Conservation (phyloP, 2,113 vertebrate species). For the Nothobranchius furzeri region DNA sequence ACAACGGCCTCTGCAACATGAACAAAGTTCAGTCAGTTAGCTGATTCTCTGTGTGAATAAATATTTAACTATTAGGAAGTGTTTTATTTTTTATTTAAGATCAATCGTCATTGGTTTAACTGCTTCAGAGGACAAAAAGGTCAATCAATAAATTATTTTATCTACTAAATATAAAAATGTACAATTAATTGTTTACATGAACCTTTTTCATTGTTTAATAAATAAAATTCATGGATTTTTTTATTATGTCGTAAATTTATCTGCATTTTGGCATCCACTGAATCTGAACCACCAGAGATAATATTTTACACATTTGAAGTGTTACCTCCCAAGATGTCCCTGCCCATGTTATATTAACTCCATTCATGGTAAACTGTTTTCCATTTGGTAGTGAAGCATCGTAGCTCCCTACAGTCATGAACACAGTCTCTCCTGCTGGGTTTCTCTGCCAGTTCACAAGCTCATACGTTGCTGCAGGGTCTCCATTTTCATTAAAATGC, state of each 20-base stretch:
- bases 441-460: constrained; percentile 82
- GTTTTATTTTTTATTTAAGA: too few species aligned
- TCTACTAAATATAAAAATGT: too few species aligned
- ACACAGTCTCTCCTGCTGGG: constrained; percentile 55
- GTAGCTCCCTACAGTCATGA: constrained; percentile 75
- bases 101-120: too few species aligned
- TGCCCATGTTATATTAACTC: constrained; percentile 70
- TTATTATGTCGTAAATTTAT: neutral
- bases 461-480: constrained; percentile 76
- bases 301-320: neutral
- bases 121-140: too few species aligned
- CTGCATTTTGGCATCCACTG: neutral
- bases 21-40: constrained; percentile 10
- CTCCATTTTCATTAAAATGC: constrained; percentile 75
- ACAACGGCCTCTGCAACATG: constrained; percentile 71
- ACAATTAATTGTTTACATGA: too few species aligned
- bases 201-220: too few species aligned
- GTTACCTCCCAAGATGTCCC: constrained; percentile 52
- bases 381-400: constrained; percentile 69
- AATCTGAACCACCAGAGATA: neutral
- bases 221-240: neutral
- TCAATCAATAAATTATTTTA: too few species aligned
- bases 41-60: too few species aligned
- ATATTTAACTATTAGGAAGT: too few species aligned
- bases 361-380: constrained; percentile 71